A percentile compares a stretch with the other conserved stretches of the same genome.
Evolutionary conservation across 2,888 invertebrate genomes (phyloP).

Genomic region (Zonitis immaculata): DNA sequence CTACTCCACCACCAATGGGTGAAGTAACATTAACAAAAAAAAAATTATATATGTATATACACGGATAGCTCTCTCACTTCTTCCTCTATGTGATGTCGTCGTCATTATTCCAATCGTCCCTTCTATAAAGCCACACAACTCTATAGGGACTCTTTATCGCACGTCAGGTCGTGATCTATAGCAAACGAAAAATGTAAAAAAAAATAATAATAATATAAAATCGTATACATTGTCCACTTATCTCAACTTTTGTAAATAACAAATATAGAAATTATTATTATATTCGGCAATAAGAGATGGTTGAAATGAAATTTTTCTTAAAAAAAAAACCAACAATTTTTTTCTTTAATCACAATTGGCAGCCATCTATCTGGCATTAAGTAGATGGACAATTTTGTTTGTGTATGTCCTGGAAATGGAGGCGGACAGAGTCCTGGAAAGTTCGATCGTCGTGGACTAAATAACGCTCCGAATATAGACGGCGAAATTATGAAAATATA

Average conservation of each 20-base stretch:
- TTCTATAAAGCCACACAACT: conserved; percentile 5
- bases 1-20: conserved; percentile 10
- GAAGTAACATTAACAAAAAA: not conserved
- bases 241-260: conserved; percentile 36
- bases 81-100: conserved; percentile 21
- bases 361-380: conserved; percentile 15
- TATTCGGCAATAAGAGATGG: conserved; percentile 1
- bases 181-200: conserved; percentile 25
- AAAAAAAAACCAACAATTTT: not conserved
- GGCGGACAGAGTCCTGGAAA: conserved; percentile 40
- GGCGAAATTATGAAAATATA: conserved; percentile 59
- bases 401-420: conserved; percentile 41
- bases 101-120: conserved; percentile 10
- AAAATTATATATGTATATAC: not conserved
- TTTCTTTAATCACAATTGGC: conserved; percentile 11
- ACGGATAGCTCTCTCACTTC: conserved; percentile 21
- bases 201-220: conserved; percentile 22
- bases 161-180: conserved; percentile 33
- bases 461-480: conserved; percentile 56
- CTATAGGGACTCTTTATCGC: conserved; percentile 32
- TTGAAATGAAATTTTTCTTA: not conserved
- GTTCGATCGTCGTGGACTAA: conserved; percentile 55
- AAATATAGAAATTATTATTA: conserved; percentile 35
- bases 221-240: conserved; percentile 30
- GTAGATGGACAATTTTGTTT: conserved; percentile 43